Evolutionary conservation across 2,888 invertebrate species (phyloP), one percentile per base, ranked within the genome.

Genomic region (Nemotelus nigrinus): DNA sequence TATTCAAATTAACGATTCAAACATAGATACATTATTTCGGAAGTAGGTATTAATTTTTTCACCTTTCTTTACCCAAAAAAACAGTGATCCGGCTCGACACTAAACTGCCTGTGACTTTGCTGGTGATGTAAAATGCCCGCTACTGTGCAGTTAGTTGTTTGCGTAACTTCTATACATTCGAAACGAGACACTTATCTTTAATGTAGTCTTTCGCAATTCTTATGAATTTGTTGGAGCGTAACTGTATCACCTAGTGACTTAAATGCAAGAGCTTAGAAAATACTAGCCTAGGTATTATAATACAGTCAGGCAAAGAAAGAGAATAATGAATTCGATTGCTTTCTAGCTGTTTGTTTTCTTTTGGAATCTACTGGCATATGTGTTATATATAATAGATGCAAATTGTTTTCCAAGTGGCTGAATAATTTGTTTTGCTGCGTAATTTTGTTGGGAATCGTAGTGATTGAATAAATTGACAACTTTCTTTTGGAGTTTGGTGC

Each of bases 231-330:
- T 60, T 60, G 25, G 39, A 60, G 41, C 60, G 41, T 60, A 60
- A 39, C 60, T 60, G 60, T 60, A 60, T 60, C 60, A 60, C 60
- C 41, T 60, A 41, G 60, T 60, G 60, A 60, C 3, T 60, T 25
- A 25, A 25, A 25, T 25, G 25, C 25, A 25, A 25, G 25, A 25
- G 25, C 25, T 25, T 25, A 25, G 25, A 25, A 25, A 25, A 25
- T 25, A 25, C 25, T 25, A 25, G 25, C 25, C 25, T 25, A 25
- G 25, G 25, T 25, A 39, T 25, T 25, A 5, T n/a, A 58, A 58
- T 25, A 58, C 39, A 60, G 41, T 41, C 7, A 4, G 7, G 8
- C 10, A 39, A 39, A 60, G 60, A 50, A 3, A 60, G 60, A 60
- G 7, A 60, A 58, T 58, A 58, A 58, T 58, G 25, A 60, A 41